Conservation (phyloP, 2,797 vertebrate genomes). For the Odontamblyopus rebecca region DNA sequence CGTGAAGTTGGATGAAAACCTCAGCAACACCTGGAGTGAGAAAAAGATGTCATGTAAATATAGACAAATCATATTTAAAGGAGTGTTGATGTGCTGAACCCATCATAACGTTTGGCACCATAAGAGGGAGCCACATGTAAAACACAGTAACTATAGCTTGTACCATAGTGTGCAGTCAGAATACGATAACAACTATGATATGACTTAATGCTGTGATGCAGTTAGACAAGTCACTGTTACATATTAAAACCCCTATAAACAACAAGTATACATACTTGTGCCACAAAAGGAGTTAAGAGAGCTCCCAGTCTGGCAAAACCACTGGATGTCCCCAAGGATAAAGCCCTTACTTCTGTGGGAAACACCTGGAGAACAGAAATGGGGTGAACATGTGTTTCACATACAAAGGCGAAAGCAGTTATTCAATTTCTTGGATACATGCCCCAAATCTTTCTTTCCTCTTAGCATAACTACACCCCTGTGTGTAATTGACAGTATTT, state of each 20-base stretch:
- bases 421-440: not conserved
- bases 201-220: not conserved
- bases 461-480: no score
- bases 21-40: conserved; percentile 83
- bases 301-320: conserved; percentile 85
- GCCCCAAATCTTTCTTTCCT: not conserved
- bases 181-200: not conserved
- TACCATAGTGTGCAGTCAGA: not conserved
- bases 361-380: conserved; percentile 81
- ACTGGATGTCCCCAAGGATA: conserved; percentile 86
- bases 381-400: not conserved
- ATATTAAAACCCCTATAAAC: not conserved
- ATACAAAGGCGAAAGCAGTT: not conserved
- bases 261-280: conserved; percentile 78
- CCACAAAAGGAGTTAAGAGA: conserved; percentile 89
- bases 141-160: not conserved
- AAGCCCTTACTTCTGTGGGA: conserved; percentile 86
- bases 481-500: no score
- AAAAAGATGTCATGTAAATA: conserved; percentile 9
- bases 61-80: not conserved
- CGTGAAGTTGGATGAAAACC: conserved; percentile 81
- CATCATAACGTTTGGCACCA: not conserved
- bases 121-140: not conserved
- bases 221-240: not conserved
- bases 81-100: not conserved